Conservation (phyloP, 2,113 vertebrate genomes). For the Xenopus laevis region DNA sequence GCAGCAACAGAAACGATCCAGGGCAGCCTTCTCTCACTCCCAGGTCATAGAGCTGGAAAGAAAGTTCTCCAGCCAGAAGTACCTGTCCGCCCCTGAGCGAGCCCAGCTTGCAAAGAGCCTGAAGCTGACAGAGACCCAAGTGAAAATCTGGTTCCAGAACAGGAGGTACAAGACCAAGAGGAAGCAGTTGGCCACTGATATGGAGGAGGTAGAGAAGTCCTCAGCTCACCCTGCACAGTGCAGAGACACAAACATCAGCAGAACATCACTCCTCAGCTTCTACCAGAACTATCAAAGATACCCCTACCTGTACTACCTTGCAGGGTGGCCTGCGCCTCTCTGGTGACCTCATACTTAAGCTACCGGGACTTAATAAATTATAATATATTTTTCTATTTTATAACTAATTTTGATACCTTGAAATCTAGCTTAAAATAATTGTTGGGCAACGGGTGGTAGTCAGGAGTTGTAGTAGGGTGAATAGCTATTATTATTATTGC, state of each 20-base stretch:
- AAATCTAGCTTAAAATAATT: neutral
- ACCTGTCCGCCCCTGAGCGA: slow-evolving; percentile 86
- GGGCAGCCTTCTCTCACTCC: slow-evolving; percentile 86
- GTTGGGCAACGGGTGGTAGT: no score
- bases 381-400: slow-evolving; percentile 34
- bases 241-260: slow-evolving; percentile 58
- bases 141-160: slow-evolving; percentile 99
- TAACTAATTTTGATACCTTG: slow-evolving; percentile 3
- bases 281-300: slow-evolving; percentile 68
- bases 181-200: slow-evolving; percentile 73
- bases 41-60: slow-evolving; percentile 89
- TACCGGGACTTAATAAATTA: neutral
- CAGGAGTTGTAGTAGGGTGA: no score
- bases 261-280: slow-evolving; percentile 62
- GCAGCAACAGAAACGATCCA: slow-evolving; percentile 73
- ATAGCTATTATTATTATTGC: no score
- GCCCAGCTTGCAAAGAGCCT: slow-evolving; percentile 82
- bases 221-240: slow-evolving; percentile 48
- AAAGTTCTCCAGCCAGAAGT: slow-evolving; percentile 88
- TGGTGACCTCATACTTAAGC: slow-evolving; percentile 61
- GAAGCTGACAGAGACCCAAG: slow-evolving; percentile 92
- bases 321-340: slow-evolving; percentile 68
- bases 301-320: slow-evolving; percentile 75
- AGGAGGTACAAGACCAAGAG: slow-evolving; percentile 93
- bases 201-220: slow-evolving; percentile 58